These are phyloP conservation scores for Umimayanthus chanpuru DNA, from an alignment of 92 coral and sea anemone genomes.

Conservation along the genomic window DNA sequence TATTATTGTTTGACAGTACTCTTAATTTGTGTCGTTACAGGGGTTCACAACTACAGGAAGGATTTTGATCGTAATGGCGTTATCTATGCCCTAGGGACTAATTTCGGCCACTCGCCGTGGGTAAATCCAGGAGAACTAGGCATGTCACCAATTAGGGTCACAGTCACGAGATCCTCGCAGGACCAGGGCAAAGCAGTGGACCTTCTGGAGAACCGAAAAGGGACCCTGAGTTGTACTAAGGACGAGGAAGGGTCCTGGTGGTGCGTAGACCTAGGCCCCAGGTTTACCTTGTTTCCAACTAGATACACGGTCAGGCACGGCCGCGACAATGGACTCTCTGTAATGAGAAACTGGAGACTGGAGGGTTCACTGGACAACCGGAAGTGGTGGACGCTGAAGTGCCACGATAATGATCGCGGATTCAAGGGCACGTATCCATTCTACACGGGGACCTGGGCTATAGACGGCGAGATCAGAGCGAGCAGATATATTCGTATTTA, in stretches of 20 bases:
- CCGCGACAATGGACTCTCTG: constrained; percentile 81
- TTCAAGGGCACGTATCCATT: constrained; percentile 72
- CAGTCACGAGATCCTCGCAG: constrained; percentile 70
- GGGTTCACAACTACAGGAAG: constrained; percentile 74
- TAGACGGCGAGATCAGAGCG: constrained; percentile 75
- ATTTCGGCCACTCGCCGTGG: constrained; percentile 66
- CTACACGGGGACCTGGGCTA: constrained; percentile 77
- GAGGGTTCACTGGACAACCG: constrained; percentile 82
- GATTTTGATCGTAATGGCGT: constrained; percentile 85
- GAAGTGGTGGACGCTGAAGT: constrained; percentile 64
- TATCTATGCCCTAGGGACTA: constrained; percentile 73
- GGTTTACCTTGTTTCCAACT: constrained; percentile 67
- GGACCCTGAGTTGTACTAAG: constrained; percentile 67
- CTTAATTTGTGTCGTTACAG: constrained; percentile 31
- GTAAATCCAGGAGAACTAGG: constrained; percentile 65
- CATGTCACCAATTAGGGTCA: constrained; percentile 46
- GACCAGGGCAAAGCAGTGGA: constrained; percentile 68
- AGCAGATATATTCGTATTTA: constrained; percentile 74
- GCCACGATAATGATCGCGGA: constrained; percentile 83
- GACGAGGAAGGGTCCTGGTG: constrained; percentile 87
- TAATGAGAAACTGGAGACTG: constrained; percentile 80
- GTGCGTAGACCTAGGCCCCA: constrained; percentile 77
- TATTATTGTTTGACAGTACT: background rate
- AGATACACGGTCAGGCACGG: constrained; percentile 83
- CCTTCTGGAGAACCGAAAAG: constrained; percentile 73